Percentiles rank a stretch among this genome's conserved stretches.
These are phyloP conservation scores for Alouatta palliata DNA, from an alignment of 2,113 vertebrate genomes.

Conservation along the genomic window DNA sequence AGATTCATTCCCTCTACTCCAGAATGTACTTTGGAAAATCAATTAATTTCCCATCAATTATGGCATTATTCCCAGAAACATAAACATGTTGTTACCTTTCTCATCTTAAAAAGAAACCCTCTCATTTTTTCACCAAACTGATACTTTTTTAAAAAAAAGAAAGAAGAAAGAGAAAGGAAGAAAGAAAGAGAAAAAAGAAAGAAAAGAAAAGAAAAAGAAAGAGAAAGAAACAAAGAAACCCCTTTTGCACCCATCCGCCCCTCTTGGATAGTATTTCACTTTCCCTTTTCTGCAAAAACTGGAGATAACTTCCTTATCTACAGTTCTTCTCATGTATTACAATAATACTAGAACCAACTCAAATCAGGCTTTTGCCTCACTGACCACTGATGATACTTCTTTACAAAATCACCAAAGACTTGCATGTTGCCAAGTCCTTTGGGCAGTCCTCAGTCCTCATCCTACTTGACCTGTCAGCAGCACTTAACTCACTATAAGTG, in stretches of 20 bases:
- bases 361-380: background rate
- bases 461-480: background rate
- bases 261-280: background rate
- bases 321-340: background rate
- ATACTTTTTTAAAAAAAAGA: too few species aligned
- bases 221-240: fast-evolving
- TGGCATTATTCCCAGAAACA: background rate
- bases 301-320: background rate
- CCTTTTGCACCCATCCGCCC: background rate
- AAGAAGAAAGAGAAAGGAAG: too few species aligned
- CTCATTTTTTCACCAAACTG: too few species aligned
- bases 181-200: too few species aligned
- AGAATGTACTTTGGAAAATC: background rate
- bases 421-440: background rate
- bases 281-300: background rate
- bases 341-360: background rate
- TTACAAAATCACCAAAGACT: background rate
- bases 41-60: background rate
- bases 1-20: background rate
- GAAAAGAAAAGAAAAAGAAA: too few species aligned
- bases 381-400: background rate
- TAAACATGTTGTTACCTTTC: background rate
- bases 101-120: background rate
- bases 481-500: background rate
- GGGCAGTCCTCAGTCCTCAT: background rate